These are phyloP conservation scores for Schizotus pectinicornis DNA, from an alignment of 2,888 invertebrate genomes.

Conservation along the genomic window DNA sequence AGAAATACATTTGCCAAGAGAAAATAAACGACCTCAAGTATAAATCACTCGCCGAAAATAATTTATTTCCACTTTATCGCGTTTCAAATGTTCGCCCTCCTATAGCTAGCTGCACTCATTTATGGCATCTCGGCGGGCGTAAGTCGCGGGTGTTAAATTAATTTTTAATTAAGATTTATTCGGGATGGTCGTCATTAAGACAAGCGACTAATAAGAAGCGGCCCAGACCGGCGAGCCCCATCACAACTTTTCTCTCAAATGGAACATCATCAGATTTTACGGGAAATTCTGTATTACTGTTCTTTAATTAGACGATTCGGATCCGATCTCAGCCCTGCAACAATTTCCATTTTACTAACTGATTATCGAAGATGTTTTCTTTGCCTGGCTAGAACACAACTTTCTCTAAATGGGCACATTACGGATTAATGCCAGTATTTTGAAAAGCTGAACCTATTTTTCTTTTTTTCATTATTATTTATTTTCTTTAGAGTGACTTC, in stretches of 20 bases:
- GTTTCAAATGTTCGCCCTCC: slow-evolving; percentile 27
- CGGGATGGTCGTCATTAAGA: slow-evolving; percentile 43
- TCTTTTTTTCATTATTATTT: too few relatives aligned
- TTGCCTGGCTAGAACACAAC: too few relatives aligned
- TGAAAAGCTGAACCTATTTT: too few relatives aligned
- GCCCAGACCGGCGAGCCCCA: neutral
- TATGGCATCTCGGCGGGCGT: slow-evolving; percentile 18
- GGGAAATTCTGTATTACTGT: too few relatives aligned
- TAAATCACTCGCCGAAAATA: slow-evolving; percentile 30
- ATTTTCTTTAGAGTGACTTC: too few relatives aligned
- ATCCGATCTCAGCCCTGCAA: too few relatives aligned
- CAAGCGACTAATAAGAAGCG: slow-evolving; percentile 40
- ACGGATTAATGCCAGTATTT: too few relatives aligned
- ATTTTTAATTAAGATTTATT: slow-evolving; percentile 52
- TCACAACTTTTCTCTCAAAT: neutral
- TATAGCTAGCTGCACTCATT: slow-evolving; percentile 18
- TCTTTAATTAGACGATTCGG: too few relatives aligned
- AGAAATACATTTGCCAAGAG: slow-evolving; percentile 27
- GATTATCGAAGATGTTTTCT: too few relatives aligned
- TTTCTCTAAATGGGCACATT: too few relatives aligned
- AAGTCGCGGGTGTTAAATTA: slow-evolving; percentile 43
- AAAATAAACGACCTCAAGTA: slow-evolving; percentile 25
- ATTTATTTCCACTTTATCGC: slow-evolving; percentile 35
- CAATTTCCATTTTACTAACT: too few relatives aligned
- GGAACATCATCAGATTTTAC: neutral